Base-by-base conservation (phyloP, 1,140 invertebrate species). In the Bradynema listronoti region DNA sequence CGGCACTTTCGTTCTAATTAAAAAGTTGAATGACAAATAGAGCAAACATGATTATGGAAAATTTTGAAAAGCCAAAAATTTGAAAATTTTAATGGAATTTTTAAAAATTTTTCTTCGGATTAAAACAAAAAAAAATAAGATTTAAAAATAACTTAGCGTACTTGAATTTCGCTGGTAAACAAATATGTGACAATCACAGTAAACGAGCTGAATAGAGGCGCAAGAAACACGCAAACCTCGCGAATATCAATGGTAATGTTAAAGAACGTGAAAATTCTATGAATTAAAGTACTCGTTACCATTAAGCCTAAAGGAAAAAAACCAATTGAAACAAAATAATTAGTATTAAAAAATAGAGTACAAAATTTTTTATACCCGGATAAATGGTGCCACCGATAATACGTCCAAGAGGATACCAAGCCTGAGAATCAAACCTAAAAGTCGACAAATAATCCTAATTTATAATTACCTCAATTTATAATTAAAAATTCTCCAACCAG, bases 161-260 rank as follows among this genome's bases (percentile, higher is more conserved):
- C 64, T 43, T 70, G 58, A 27, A 66, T 33, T 36, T 68, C 94
- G 80, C 93, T 95, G 2, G 94, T 98, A 55, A 99, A 81, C 19
- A 96, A 84, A 81, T 96, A 98, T 7, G 93, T 97, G 22, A 92
- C 89, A 70, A 97, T 88, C 32, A 91, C 88, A 61, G 94, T 98
- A 41, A 97, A 83, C 16, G 92, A 93, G 85, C 93, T 96, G 81
- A 97, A 98, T 51, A 97, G 84, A 42, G 95, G 95, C 27, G 95
- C 94, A 69, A 99, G 83, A 80, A 99, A 99, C 7, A 99, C 95
- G 82, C 95, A 99, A 73, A 99, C 90, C 81, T 98, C 93, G 75
- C 93, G 83, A 71, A 99, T 99, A 80, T 98, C 91, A 61, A 99
- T 85, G 58, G 93, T 91, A 79, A 99, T 94, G 79, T 98, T 90